Conservation (phyloP, 2,888 invertebrate species). For the Calliopum simillimum region DNA sequence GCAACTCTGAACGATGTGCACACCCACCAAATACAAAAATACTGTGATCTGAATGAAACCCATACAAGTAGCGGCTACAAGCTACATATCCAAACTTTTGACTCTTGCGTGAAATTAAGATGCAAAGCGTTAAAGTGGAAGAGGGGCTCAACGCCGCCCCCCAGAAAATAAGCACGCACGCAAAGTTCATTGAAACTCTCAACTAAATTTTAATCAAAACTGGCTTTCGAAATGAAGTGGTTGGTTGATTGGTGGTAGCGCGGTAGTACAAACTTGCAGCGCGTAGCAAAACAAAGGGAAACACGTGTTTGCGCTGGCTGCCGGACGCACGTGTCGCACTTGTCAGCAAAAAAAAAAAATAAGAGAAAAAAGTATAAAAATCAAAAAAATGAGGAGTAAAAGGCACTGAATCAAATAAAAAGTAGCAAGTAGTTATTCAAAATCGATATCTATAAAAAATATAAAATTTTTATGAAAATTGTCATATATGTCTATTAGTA, state of each 20-base stretch:
- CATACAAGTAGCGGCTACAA: background rate
- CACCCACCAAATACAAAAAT: background rate
- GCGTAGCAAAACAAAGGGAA: background rate
- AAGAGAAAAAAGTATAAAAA: no score
- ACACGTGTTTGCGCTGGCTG: slow-evolving; percentile 1
- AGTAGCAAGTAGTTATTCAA: no score
- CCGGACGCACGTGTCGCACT: slow-evolving; percentile 12
- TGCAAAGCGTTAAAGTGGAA: slow-evolving; percentile 19
- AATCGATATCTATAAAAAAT: no score
- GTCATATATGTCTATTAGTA: no score
- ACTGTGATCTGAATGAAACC: background rate
- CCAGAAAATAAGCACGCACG: background rate
- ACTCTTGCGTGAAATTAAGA: slow-evolving; percentile 21
- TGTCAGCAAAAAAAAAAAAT: slow-evolving; percentile 8
- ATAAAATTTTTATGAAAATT: no score
- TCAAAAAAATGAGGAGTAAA: background rate
- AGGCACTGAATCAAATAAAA: no score
- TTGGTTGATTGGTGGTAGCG: background rate
- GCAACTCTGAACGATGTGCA: background rate
- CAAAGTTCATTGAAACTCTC: background rate
- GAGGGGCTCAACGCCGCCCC: background rate
- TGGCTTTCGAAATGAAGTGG: background rate
- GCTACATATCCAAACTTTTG: slow-evolving; percentile 11
- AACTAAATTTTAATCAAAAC: background rate
- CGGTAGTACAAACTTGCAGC: background rate